Percentiles rank a stretch among this genome's conserved stretches.
phyloP scores from a whole-genome alignment of 1,140 invertebrate genomes.

The Drosophila rhopaloa region DNA sequence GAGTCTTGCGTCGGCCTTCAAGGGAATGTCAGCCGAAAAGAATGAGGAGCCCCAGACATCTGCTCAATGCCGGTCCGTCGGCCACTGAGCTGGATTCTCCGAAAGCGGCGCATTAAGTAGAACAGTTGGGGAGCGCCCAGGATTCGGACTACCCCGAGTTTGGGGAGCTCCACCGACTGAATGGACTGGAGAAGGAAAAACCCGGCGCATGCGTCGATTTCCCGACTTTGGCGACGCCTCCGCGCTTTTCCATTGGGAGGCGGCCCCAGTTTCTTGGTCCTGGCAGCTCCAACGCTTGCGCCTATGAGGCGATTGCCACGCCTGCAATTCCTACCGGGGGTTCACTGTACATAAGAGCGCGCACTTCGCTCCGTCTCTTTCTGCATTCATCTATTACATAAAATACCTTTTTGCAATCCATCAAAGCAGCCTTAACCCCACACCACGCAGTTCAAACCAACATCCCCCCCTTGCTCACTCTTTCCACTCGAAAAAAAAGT shows the following conservation, averaged over 20 bases:
- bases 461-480: background rate
- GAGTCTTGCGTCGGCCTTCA: slow-evolving; percentile 15
- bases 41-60: slow-evolving; percentile 21
- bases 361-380: slow-evolving; percentile 9
- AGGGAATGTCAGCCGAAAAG: background rate
- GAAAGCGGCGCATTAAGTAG: slow-evolving; percentile 73
- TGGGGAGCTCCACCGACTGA: background rate
- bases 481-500: background rate
- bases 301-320: slow-evolving; percentile 70
- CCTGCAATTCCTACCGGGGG: slow-evolving; percentile 33
- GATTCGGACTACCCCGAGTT: slow-evolving; percentile 51
- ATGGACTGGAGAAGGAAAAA: background rate
- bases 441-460: background rate
- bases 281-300: slow-evolving; percentile 73
- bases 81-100: slow-evolving; percentile 68
- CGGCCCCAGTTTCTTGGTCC: slow-evolving; percentile 31
- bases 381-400: slow-evolving; percentile 55
- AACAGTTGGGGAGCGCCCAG: slow-evolving; percentile 40
- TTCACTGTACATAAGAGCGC: slow-evolving; percentile 37
- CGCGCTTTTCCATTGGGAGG: slow-evolving; percentile 71
- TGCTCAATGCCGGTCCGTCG: slow-evolving; percentile 55
- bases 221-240: slow-evolving; percentile 63
- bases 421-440: slow-evolving; percentile 53
- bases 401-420: slow-evolving; percentile 79
- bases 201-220: slow-evolving; percentile 25